Percentiles rank a stretch among this genome's conserved stretches.
Evolutionary conservation across 2,113 vertebrate species (phyloP).

Genomic region (Pavo muticus): DNA sequence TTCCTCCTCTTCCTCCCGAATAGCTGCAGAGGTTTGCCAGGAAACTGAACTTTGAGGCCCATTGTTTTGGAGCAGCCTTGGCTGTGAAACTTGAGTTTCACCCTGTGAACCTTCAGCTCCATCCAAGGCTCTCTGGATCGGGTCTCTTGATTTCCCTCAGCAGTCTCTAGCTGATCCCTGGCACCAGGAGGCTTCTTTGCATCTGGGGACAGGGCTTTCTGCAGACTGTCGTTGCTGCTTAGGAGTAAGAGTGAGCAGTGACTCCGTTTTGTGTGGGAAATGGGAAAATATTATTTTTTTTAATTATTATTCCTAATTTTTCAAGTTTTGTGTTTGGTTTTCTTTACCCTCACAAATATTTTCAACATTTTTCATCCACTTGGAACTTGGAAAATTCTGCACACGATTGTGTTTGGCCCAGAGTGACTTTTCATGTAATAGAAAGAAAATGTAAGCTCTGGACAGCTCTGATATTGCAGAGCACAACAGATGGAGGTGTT

Average conservation of each 20-base stretch:
- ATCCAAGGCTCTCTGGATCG: background rate
- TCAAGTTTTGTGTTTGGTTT: background rate
- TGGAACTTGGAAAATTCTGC: background rate
- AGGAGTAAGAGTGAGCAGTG: background rate
- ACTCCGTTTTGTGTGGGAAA: background rate
- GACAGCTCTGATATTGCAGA: background rate
- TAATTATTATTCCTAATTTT: too few relatives aligned
- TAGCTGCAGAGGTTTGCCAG: background rate
- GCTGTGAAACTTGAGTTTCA: conserved; percentile 31
- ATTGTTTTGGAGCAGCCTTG: conserved; percentile 20
- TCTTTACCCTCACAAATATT: background rate
- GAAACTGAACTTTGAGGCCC: background rate
- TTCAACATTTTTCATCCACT: background rate
- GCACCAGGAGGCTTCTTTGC: background rate
- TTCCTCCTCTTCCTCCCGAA: background rate
- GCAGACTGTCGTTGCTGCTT: background rate
- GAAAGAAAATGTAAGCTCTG: background rate
- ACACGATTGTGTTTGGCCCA: background rate
- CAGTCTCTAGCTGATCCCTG: background rate
- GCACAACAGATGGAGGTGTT: background rate
- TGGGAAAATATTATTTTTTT: background rate
- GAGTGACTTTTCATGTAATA: background rate
- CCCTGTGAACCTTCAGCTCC: background rate
- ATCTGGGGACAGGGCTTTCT: background rate
- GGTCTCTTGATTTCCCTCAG: background rate